A percentile compares a stretch with the other conserved stretches of the same genome.
These are phyloP conservation scores for Palythoa grandiflora DNA, from an alignment of 92 coral and sea anemone genomes.

Conservation along the genomic window DNA sequence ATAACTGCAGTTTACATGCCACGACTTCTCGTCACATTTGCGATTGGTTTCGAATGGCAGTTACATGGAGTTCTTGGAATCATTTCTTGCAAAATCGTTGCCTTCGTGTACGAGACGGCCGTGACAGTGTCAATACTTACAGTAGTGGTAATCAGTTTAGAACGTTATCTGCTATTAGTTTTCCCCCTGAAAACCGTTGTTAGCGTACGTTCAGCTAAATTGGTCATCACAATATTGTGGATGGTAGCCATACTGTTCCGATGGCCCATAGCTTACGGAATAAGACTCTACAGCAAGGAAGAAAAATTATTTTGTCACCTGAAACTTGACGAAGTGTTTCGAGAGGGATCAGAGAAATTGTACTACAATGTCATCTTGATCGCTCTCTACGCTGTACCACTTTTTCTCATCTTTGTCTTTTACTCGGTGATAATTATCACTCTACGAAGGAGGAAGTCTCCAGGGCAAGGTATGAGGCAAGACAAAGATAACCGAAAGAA, in stretches of 20 bases:
- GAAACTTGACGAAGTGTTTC: slow-evolving; percentile 24
- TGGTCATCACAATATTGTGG: background rate
- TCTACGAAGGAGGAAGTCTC: slow-evolving; percentile 27
- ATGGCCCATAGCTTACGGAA: slow-evolving; percentile 38
- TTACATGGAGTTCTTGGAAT: background rate
- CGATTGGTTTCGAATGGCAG: slow-evolving; percentile 44
- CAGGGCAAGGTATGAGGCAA: slow-evolving; percentile 37
- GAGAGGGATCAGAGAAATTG: slow-evolving; percentile 22
- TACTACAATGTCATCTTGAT: slow-evolving; percentile 34
- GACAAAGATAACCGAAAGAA: background rate
- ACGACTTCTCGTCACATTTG: slow-evolving; percentile 25
- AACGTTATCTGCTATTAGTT: slow-evolving; percentile 35
- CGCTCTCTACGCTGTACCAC: slow-evolving; percentile 36
- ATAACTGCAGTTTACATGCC: slow-evolving; percentile 48
- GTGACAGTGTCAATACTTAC: slow-evolving; percentile 40
- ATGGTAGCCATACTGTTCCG: slow-evolving; percentile 37
- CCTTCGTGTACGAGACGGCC: slow-evolving; percentile 31
- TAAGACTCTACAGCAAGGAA: background rate
- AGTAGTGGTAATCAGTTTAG: slow-evolving; percentile 34
- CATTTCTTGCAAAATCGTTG: slow-evolving; percentile 28
- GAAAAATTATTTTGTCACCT: slow-evolving; percentile 35
- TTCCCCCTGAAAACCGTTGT: slow-evolving; percentile 26
- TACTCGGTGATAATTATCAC: slow-evolving; percentile 21
- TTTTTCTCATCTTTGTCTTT: slow-evolving; percentile 20
- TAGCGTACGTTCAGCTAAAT: background rate